These are phyloP conservation scores for Alces alces DNA, from an alignment of 2,113 vertebrate genomes.

Conservation along the genomic window DNA sequence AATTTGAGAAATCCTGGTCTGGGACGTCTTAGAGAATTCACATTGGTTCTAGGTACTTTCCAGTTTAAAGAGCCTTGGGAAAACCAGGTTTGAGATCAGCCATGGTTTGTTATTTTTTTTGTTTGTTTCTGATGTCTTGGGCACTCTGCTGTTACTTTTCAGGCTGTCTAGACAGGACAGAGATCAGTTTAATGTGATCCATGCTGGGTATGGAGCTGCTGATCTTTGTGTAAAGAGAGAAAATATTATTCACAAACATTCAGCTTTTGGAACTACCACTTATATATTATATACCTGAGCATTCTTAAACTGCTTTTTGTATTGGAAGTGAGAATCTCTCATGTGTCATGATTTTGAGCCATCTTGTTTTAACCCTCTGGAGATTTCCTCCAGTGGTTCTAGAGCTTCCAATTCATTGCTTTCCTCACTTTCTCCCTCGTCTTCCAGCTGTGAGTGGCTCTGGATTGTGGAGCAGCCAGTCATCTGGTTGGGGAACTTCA, in stretches of 20 bases:
- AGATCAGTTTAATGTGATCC: background rate
- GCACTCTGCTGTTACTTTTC: background rate
- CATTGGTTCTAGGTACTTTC: background rate
- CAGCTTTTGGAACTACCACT: background rate
- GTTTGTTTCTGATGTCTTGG: background rate
- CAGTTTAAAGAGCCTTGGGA: background rate
- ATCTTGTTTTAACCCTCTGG: background rate
- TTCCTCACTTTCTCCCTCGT: background rate
- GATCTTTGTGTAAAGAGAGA: background rate
- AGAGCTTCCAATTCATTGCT: background rate
- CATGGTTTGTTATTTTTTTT: background rate
- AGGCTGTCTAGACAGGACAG: background rate
- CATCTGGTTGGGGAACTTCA: background rate
- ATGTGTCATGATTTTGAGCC: background rate
- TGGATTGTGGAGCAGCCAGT: background rate
- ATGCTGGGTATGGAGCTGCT: background rate
- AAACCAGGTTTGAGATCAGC: background rate
- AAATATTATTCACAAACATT: background rate
- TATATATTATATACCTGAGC: background rate
- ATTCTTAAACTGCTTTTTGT: background rate
- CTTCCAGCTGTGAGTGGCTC: background rate
- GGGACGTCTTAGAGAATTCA: background rate
- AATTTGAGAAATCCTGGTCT: background rate
- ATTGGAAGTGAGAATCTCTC: background rate
- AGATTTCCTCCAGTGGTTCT: background rate